phyloP scores from a whole-genome alignment of 2,888 invertebrate genomes.

The Enoplolaimus lenunculus region DNA sequence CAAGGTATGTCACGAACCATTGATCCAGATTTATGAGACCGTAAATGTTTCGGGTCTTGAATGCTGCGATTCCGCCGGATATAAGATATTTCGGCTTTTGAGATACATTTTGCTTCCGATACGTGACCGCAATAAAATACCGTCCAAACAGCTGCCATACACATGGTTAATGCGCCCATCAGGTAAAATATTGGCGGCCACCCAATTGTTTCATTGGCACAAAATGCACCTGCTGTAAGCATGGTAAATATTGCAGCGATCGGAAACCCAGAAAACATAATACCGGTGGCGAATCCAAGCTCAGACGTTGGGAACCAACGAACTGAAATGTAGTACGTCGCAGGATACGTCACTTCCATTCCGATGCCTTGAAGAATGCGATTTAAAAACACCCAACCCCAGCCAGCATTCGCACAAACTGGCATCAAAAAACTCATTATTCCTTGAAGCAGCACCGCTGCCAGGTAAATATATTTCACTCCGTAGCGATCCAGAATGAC shows the following conservation, averaged over 20 bases:
- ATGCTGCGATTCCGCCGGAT: no score
- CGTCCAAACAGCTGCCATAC: constrained; percentile 1
- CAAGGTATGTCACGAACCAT: no score
- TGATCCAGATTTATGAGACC: no score
- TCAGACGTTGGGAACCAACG: constrained; percentile 12
- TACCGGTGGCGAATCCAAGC: constrained; percentile 11
- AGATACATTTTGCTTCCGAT: no score
- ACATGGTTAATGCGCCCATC: background rate
- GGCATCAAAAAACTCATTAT: background rate
- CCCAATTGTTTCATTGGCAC: constrained; percentile 3
- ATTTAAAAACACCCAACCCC: background rate
- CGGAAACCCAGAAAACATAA: constrained; percentile 5
- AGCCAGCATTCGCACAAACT: background rate
- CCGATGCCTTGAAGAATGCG: constrained; percentile 16
- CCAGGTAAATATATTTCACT: constrained; percentile 11
- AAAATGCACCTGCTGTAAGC: constrained; percentile 2
- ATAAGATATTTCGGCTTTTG: no score
- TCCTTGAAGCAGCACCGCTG: background rate
- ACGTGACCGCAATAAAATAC: background rate
- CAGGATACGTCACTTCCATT: constrained; percentile 10
- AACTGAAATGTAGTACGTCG: no score
- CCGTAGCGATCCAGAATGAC: background rate
- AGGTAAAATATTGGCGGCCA: constrained; percentile 11
- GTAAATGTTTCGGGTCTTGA: no score
- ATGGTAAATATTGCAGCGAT: constrained; percentile 6